Evolutionary conservation across 1,140 invertebrate species (phyloP), one percentile per base, ranked within the genome.

Genomic region (Acromyrmex heyeri): DNA sequence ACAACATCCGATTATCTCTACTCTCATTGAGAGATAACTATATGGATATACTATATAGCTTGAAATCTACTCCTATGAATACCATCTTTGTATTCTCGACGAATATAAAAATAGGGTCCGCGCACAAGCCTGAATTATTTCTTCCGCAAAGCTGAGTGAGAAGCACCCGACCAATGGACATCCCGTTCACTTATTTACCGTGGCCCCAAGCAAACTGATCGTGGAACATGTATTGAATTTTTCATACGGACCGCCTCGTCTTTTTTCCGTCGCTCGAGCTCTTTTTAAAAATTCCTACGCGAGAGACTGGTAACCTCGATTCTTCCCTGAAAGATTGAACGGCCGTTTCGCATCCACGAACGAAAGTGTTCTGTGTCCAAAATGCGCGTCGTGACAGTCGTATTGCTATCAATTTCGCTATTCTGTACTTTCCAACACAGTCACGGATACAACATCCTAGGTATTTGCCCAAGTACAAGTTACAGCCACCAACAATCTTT

Each of bases 401-500:
- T 85, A 69, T 62, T 81, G 24, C 59, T 76, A 38, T 16, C 83
- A 62, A 44, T 85, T 70, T 88, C 64, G 18, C 85, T 88, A 59
- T 81, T 64, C 30, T 75, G 34, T 21, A 50, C 67, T 12, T 75
- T 21, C 38, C 70, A 48, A n/a, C 7, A 65, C 72, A n/a, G 7
- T 50, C 57, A n/a, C 55, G 90, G 86, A 70, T 94, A 92, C 86
- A 90, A 88, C 34, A 94, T 95, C 67, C 90, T 94, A 24, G 94
- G 95, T 69, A 93, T 97, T 55, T 95, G 96, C 76, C 96, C 95
- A 14, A 94, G 96, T 44, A 87, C 93, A 0, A 96, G 95, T 48
- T 96, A 95, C 87, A 97, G 96, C 76, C 96, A 97, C 92, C 96
- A 95, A 86, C 95, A 96, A 90, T 94, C 96, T 12, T 96, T 96